Evolutionary conservation across 2,888 invertebrate genomes (phyloP), one percentile per base, ranked within the genome.

Genomic region (Eudemis profundana): DNA sequence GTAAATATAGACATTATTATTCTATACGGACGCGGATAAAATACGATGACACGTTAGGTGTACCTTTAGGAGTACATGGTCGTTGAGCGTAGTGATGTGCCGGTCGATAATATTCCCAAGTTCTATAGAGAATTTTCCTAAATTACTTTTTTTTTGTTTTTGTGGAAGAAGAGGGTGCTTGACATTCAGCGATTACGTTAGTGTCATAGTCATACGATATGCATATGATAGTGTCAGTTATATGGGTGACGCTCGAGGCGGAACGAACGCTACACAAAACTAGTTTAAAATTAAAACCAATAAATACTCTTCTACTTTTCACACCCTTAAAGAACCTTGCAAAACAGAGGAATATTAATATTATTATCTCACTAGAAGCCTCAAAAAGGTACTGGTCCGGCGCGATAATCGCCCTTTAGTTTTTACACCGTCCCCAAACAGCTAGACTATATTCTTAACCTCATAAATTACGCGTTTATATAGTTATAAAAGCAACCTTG

Each of bases 321-420:
- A 12, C 19, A 36, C 1, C 12, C 19, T n/a, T 51, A 12, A n/a
- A n/a, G n/a, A n/a, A n/a, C n/a, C n/a, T n/a, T n/a, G n/a, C n/a
- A n/a, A n/a, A n/a, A n/a, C n/a, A n/a, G n/a, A n/a, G n/a, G n/a
- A n/a, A n/a, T n/a, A n/a, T n/a, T n/a, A n/a, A n/a, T n/a, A n/a
- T n/a, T n/a, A n/a, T n/a, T 14, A 21, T 36, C 19, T 19, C 33
- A 14, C 2, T 19, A 10, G 17, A n/a, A n/a, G n/a, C n/a, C n/a
- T n/a, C n/a, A n/a, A n/a, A n/a, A n/a, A n/a, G n/a, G n/a, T 33
- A 33, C 19, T 12, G 33, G 12, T 8, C 7, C 17, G 29, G 4
- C 2, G 36, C 50, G 15, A 29, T 17, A 51, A 51, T 51, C 50
- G 50, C 50, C 19, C 33, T 17, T 51, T 51, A 49, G 49, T 49